These are phyloP conservation scores for Pseudeuparius sepicola DNA, from an alignment of 2,888 invertebrate species.

Conservation along the genomic window DNA sequence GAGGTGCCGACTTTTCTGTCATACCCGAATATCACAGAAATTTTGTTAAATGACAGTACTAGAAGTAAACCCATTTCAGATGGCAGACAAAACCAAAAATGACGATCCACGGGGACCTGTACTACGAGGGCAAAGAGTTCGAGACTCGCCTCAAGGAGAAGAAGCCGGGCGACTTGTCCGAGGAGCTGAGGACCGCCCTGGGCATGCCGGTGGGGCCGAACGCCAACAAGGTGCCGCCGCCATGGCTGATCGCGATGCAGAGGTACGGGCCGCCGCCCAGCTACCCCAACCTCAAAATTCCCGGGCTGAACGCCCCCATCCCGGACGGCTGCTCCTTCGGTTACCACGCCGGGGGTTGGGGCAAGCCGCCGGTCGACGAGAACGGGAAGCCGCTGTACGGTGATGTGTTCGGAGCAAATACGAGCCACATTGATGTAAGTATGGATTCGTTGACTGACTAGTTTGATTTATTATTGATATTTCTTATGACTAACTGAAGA, in stretches of 20 bases:
- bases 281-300: conserved; percentile 96
- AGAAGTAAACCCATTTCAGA: too few relatives aligned
- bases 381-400: conserved; percentile 96
- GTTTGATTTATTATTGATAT: too few relatives aligned
- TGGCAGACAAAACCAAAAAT: conserved; percentile 99
- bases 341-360: conserved; percentile 99
- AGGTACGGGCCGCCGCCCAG: conserved; percentile 98
- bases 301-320: conserved; percentile 95
- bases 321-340: conserved; percentile 97
- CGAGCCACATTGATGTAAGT: conserved; percentile 60
- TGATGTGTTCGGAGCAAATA: conserved; percentile 90
- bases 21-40: too few relatives aligned
- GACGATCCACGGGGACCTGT: conserved; percentile 97
- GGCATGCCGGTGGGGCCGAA: conserved; percentile 98
- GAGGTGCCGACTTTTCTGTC: too few relatives aligned
- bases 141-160: conserved; percentile 96
- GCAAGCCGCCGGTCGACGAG: conserved; percentile 98
- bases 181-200: conserved; percentile 89
- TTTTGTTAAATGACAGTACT: too few relatives aligned
- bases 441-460: too few relatives aligned
- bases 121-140: conserved; percentile 98
- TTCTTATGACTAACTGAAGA: too few relatives aligned
- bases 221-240: conserved; percentile 79
- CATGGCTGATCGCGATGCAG: conserved; percentile 96
- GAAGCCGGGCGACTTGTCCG: conserved; percentile 95